Percentiles rank a stretch among this genome's conserved stretches.
phyloP scores from a whole-genome alignment of 2,797 vertebrate species.

The Alauda arvensis region DNA sequence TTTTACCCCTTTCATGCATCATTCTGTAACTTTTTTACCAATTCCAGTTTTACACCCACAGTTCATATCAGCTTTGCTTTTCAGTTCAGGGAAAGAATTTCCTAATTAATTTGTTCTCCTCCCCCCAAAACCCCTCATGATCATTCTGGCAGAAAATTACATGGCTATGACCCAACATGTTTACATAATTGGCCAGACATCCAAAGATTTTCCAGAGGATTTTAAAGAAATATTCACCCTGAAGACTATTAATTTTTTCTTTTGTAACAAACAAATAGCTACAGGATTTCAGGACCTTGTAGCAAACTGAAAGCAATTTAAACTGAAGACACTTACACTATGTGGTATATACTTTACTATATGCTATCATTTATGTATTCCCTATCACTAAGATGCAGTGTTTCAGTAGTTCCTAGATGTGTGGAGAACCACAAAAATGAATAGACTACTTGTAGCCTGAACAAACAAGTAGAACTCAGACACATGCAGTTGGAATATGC shows the following conservation, averaged over 20 bases:
- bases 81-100: not conserved
- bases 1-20: not conserved
- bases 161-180: not conserved
- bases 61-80: not conserved
- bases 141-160: not conserved
- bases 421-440: not conserved
- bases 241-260: not conserved
- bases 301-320: not conserved
- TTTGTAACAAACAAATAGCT: not conserved
- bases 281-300: not conserved
- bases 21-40: not conserved
- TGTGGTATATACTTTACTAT: not conserved
- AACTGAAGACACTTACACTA: not conserved
- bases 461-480: not conserved
- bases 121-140: not conserved
- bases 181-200: not conserved
- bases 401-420: not conserved
- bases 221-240: not conserved
- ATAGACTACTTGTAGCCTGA: not conserved
- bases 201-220: not conserved
- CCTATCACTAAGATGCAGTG: not conserved
- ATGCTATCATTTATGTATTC: not conserved
- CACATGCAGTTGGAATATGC: accelerated
- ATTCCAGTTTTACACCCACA: not conserved
- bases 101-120: not conserved